Conservation (phyloP, 2,888 invertebrate genomes). For the Hoplodrina blanda region DNA sequence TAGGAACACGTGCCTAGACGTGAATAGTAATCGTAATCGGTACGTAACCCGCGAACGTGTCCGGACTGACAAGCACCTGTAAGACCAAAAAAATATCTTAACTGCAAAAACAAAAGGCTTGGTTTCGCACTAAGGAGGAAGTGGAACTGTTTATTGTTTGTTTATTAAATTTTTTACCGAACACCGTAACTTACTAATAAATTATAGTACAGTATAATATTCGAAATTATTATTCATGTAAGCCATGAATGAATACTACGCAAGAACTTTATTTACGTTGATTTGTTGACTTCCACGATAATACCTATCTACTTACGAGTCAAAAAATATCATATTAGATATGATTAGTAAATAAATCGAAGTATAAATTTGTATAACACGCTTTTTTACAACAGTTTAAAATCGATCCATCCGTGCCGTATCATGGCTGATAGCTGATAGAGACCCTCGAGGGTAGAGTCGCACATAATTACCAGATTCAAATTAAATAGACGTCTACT, state of each 20-base stretch:
- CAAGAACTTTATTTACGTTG: slow-evolving; percentile 52
- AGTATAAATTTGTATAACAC: slow-evolving; percentile 55
- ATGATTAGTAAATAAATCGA: slow-evolving; percentile 59
- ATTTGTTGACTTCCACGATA: slow-evolving; percentile 51
- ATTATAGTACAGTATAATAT: not conserved
- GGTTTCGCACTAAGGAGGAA: slow-evolving; percentile 38
- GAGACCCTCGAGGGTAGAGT: slow-evolving; percentile 40
- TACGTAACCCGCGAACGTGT: slow-evolving; percentile 49
- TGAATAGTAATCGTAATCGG: slow-evolving; percentile 49
- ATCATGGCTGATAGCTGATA: slow-evolving; percentile 29
- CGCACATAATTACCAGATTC: slow-evolving; percentile 32
- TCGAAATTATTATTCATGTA: slow-evolving; percentile 7
- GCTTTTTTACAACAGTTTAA: slow-evolving; percentile 45
- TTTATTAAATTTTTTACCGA: slow-evolving; percentile 6
- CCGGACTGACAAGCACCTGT: slow-evolving; percentile 37
- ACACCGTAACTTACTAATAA: not conserved
- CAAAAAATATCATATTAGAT: slow-evolving; percentile 52
- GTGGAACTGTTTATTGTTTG: slow-evolving; percentile 15
- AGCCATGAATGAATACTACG: slow-evolving; percentile 53
- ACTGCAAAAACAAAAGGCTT: slow-evolving; percentile 55
- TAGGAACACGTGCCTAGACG: slow-evolving; percentile 55
- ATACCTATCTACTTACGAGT: slow-evolving; percentile 26
- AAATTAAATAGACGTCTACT: slow-evolving; percentile 45
- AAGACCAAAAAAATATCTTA: slow-evolving; percentile 47
- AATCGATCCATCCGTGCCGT: not conserved